These are phyloP conservation scores for Ceratina calcarata DNA, from an alignment of 1,140 invertebrate genomes.

Conservation along the genomic window DNA sequence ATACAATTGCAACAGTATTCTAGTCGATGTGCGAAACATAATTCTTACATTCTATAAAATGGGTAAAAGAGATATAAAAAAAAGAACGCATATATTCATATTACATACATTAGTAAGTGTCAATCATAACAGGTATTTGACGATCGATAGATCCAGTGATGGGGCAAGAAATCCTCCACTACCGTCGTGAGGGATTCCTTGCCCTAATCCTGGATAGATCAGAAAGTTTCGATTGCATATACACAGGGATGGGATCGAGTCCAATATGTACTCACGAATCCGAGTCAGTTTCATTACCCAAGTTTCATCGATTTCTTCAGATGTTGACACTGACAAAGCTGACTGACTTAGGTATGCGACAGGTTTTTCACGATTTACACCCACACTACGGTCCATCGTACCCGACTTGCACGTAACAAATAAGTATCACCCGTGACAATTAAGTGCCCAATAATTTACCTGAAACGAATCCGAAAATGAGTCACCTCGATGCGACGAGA, in stretches of 20 bases:
- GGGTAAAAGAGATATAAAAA: no score
- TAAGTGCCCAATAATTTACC: slow-evolving; percentile 27
- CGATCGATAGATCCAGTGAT: no score
- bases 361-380: background rate
- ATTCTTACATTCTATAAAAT: background rate
- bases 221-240: no score
- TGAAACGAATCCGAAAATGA: background rate
- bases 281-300: no score
- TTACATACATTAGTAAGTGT: slow-evolving; percentile 11
- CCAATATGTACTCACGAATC: background rate
- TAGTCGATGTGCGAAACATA: slow-evolving; percentile 11
- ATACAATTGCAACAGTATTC: slow-evolving; percentile 17
- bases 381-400: background rate
- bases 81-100: background rate
- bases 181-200: no score
- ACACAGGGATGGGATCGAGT: slow-evolving; percentile 2
- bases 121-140: slow-evolving; percentile 6
- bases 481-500: slow-evolving; percentile 4
- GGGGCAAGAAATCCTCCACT: no score
- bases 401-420: background rate
- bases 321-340: no score
- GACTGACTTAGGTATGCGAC: no score
- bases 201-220: no score
- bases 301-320: no score
- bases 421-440: slow-evolving; percentile 10